Conservation (phyloP, 2,113 vertebrate genomes). For the Ictalurus furcatus region DNA sequence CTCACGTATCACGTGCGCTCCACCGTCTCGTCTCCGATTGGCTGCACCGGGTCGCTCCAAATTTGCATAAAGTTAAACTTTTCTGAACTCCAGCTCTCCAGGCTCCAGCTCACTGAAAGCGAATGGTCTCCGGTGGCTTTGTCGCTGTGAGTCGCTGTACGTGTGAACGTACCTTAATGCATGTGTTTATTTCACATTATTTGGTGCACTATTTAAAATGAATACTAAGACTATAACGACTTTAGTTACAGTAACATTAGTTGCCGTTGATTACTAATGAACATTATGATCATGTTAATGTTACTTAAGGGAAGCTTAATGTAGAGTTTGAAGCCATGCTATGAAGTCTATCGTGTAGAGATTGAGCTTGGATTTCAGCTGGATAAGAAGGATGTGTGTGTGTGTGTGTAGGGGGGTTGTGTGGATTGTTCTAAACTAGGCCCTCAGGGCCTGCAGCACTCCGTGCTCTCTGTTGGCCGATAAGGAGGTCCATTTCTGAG, state of each 20-base stretch:
- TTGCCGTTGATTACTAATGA: neutral
- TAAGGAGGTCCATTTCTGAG: slow-evolving; percentile 32
- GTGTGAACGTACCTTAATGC: too few species aligned
- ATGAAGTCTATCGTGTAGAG: neutral
- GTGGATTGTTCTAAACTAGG: neutral
- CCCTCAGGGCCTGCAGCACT: slow-evolving; percentile 27
- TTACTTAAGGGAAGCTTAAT: neutral
- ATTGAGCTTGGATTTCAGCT: neutral
- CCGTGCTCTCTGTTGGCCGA: slow-evolving; percentile 38
- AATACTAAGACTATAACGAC: neutral
- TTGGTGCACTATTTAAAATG: neutral
- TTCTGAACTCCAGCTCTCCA: too few species aligned
- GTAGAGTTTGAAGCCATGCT: neutral
- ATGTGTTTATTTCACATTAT: neutral
- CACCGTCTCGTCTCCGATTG: too few species aligned
- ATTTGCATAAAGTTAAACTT: too few species aligned
- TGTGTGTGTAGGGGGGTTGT: neutral
- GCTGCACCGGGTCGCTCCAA: too few species aligned
- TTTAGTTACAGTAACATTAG: neutral
- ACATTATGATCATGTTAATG: too few species aligned
- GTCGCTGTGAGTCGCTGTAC: too few species aligned
- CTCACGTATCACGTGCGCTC: too few species aligned
- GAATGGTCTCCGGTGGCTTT: too few species aligned
- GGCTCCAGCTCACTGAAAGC: too few species aligned
- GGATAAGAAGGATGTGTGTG: neutral